These are phyloP conservation scores for Malurus melanocephalus DNA, from an alignment of 2,113 vertebrate species.

Conservation along the genomic window DNA sequence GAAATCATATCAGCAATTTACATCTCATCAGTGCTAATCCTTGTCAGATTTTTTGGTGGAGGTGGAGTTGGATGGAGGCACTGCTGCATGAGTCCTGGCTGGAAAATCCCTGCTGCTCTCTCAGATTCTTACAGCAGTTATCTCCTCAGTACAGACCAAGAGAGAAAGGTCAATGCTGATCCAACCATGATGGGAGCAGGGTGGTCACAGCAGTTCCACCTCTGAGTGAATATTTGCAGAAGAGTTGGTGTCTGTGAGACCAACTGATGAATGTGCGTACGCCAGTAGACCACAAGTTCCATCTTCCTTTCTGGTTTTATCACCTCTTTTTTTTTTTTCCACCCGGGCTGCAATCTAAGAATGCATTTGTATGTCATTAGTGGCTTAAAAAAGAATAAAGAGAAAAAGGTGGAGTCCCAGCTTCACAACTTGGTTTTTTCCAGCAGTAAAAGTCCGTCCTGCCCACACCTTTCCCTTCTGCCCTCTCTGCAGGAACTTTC, in stretches of 20 bases:
- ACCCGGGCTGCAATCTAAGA: conserved; percentile 61
- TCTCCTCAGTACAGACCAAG: not conserved
- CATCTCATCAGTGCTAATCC: not conserved
- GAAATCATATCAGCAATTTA: not conserved
- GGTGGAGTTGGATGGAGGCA: not conserved
- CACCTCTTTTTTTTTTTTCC: conserved; percentile 24
- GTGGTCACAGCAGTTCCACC: not conserved
- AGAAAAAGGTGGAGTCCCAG: not conserved
- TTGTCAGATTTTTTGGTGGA: not conserved
- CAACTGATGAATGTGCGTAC: not conserved
- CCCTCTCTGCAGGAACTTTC: not conserved
- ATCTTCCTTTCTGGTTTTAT: conserved; percentile 54
- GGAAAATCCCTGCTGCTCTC: conserved; percentile 22
- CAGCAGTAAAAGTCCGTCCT: conserved; percentile 18
- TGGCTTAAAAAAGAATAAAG: not conserved
- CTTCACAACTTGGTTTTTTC: not conserved
- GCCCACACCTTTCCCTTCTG: conserved; percentile 29
- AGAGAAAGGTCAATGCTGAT: not conserved
- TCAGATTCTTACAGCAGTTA: not conserved
- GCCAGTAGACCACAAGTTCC: not conserved
- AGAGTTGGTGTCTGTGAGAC: not conserved
- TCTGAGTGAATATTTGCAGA: not conserved
- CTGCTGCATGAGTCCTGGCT: not conserved
- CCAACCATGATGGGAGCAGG: not conserved
- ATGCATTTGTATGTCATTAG: conserved; percentile 29